A percentile compares a stretch with the other conserved stretches of the same genome.
Evolutionary conservation across 2,113 vertebrate genomes (phyloP).

Genomic region (Rynchops niger): DNA sequence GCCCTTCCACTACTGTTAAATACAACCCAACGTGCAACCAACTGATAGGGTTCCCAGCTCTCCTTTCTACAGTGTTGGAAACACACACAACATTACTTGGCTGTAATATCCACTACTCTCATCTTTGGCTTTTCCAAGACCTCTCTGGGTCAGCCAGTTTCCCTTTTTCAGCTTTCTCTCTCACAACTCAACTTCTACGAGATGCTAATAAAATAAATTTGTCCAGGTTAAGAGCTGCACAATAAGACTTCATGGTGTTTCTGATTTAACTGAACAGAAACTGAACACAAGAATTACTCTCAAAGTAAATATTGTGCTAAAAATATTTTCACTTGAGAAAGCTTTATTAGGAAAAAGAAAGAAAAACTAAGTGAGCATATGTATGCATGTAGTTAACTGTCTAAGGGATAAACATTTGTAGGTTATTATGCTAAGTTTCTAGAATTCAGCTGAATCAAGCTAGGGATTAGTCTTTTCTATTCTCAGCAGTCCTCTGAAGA

Average conservation of each 20-base stretch:
- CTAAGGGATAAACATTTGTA: slow-evolving; percentile 21
- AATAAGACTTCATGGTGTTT: not conserved
- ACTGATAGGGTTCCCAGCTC: not conserved
- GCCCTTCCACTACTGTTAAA: not conserved
- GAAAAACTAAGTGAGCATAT: not conserved
- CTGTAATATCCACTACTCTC: not conserved
- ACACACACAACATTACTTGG: not conserved
- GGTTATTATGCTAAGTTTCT: slow-evolving; percentile 11
- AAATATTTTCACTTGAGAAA: not conserved
- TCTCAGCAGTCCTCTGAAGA: slow-evolving; percentile 4
- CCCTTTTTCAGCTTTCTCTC: not conserved
- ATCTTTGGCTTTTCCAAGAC: not conserved
- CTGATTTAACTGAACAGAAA: not conserved
- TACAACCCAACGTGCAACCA: not conserved
- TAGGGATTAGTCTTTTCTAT: slow-evolving; percentile 18
- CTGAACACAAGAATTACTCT: not conserved
- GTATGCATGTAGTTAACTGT: not conserved
- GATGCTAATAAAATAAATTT: not conserved
- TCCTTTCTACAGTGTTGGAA: not conserved
- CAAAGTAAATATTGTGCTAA: not conserved
- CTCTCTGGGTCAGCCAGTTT: not conserved
- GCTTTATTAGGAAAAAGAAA: not conserved
- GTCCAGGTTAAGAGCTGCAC: not conserved
- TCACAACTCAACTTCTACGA: not conserved
- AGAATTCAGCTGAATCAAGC: slow-evolving; percentile 37